These are phyloP conservation scores for Cheilosia variabilis DNA, from an alignment of 2,888 invertebrate genomes.

Conservation along the genomic window DNA sequence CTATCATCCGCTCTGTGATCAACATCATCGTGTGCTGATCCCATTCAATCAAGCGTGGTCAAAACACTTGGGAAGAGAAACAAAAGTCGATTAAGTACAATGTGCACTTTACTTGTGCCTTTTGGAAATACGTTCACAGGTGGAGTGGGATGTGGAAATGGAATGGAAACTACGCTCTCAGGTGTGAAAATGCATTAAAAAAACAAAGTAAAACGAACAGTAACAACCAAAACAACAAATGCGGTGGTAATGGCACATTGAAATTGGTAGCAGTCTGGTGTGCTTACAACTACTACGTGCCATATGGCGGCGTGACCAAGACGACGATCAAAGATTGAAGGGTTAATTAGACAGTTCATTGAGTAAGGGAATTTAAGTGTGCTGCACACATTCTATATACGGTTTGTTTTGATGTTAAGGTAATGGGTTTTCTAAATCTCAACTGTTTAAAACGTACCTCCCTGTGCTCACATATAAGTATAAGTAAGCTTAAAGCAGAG, in stretches of 20 bases:
- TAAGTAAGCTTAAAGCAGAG: no score
- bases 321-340: conserved; percentile 69
- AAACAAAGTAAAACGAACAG: conserved; percentile 13
- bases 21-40: conserved; percentile 60
- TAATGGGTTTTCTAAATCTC: background rate
- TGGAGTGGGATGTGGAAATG: conserved; percentile 31
- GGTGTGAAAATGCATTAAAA: conserved; percentile 66
- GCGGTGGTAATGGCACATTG: conserved; percentile 60
- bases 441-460: no score
- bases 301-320: conserved; percentile 68
- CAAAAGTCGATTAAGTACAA: conserved; percentile 71
- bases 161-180: conserved; percentile 41
- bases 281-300: conserved; percentile 64
- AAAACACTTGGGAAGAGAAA: conserved; percentile 64
- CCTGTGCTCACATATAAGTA: no score
- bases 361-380: conserved; percentile 51
- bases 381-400: background rate
- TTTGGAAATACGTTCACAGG: conserved; percentile 35
- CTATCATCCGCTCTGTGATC: conserved; percentile 61
- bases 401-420: background rate
- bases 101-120: conserved; percentile 33
- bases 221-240: conserved; percentile 56
- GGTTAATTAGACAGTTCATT: conserved; percentile 75
- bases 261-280: conserved; percentile 48
- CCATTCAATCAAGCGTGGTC: conserved; percentile 75